phyloP scores from a whole-genome alignment of 2,113 vertebrate species.

The Cyphomyrus discorhynchus region DNA sequence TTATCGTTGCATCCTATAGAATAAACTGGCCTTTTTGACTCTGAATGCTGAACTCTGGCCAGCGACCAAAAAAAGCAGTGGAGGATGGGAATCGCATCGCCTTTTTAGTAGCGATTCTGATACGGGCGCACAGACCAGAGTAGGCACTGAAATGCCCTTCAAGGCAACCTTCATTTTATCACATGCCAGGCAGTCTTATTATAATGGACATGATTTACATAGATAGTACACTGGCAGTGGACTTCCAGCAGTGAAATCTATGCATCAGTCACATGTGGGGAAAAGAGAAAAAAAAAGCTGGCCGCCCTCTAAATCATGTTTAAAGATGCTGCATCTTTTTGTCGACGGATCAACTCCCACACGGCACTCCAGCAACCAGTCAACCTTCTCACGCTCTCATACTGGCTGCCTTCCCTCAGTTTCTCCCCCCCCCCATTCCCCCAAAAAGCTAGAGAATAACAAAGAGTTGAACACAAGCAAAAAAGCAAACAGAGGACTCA shows the following conservation, averaged over 20 bases:
- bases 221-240: not conserved
- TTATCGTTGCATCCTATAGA: not conserved
- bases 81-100: not conserved
- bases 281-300: not conserved
- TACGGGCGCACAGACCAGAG: not conserved
- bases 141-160: not conserved
- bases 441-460: not conserved
- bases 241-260: not conserved
- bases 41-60: not conserved
- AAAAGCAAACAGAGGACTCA: not conserved
- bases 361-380: not conserved
- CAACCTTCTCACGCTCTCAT: constrained; percentile 5
- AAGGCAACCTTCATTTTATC: not conserved
- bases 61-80: not conserved
- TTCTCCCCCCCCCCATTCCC: not conserved
- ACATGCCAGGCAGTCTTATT: not conserved
- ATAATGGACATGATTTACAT: not conserved
- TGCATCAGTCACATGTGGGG: not conserved
- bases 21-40: not conserved
- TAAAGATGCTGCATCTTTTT: constrained; percentile 7
- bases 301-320: not conserved
- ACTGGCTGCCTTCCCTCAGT: not conserved
- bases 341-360: constrained; percentile 1
- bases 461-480: not conserved
- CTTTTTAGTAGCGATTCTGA: not conserved